Evolutionary conservation across 2,888 invertebrate species (phyloP), one percentile per base, ranked within the genome.

Genomic region (Balanococcus diminutus): DNA sequence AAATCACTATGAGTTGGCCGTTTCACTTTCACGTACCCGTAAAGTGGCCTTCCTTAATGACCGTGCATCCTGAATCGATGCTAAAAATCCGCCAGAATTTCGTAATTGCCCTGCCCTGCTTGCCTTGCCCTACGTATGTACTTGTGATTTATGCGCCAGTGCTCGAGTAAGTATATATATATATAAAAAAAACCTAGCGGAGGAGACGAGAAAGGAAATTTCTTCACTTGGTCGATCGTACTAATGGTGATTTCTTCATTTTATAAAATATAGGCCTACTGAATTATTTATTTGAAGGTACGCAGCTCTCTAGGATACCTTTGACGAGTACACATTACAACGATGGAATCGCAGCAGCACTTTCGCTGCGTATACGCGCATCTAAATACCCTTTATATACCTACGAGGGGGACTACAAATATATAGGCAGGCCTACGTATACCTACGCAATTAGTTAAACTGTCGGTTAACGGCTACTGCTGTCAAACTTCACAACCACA

Each of bases 401-500:
- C 2, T 51, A 51, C 19, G 19, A 19, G 51, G 51, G 51, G 2
- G 19, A 19, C 6, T n/a, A 36, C 3, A 14, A 42, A 1, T 42
- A 42, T 11, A 42, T 11, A 42, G 2, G 19, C 19, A 36, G 36
- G 3, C 36, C 3, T 36, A 36, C 36, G 8, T 3, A 11, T 67
- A 67, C 61, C 61, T 67, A 67, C 28, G 61, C 32, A 32, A 75
- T 75, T 75, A 75, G 75, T 75, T 75, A 75, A 75, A 75, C 75
- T 75, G 36, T 75, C 36, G 75, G 75, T 32, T 75, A 75, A 75
- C 75, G n/a, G 75, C 75, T 75, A 75, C 75, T 32, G 75, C 56
- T 83, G 83, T 83, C 83, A 83, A 83, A 56, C 32, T n/a, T 28
- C 46, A 32, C 14, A 84, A 84, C 84, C 72, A 39, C 75, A 16